phyloP scores from a whole-genome alignment of 2,888 invertebrate genomes.

The Chelonus formosanus region DNA sequence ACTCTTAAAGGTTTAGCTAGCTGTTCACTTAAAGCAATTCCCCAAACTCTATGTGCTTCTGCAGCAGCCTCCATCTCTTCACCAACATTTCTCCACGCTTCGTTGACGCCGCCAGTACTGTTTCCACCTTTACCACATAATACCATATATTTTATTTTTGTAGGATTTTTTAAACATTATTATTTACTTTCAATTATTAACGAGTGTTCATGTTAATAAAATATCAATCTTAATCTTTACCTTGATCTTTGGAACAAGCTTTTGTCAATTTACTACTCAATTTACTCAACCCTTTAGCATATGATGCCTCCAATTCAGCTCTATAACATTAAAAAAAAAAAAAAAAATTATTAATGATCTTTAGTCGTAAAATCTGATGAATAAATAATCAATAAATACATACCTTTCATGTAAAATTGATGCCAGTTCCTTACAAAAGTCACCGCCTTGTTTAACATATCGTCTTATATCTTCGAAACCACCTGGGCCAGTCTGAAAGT shows the following conservation, averaged over 20 bases:
- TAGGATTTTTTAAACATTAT: background rate
- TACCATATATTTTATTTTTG: background rate
- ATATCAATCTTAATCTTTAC: conserved; percentile 40
- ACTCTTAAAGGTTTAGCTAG: conserved; percentile 89
- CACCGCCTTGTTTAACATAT: conserved; percentile 93
- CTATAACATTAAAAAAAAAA: conserved; percentile 67
- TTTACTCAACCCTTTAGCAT: conserved; percentile 90
- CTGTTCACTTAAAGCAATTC: conserved; percentile 83
- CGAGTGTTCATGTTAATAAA: background rate
- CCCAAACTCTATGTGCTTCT: conserved; percentile 87
- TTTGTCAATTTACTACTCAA: conserved; percentile 85
- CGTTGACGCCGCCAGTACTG: conserved; percentile 80
- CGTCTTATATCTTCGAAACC: conserved; percentile 93
- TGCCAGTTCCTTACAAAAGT: conserved; percentile 92
- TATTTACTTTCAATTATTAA: background rate
- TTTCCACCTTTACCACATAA: conserved; percentile 67
- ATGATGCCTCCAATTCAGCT: conserved; percentile 89
- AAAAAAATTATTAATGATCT: no score
- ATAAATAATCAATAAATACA: conserved; percentile 28
- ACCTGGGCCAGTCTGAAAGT: conserved; percentile 82
- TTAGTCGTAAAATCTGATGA: no score
- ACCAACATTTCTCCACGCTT: conserved; percentile 91
- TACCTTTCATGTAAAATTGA: conserved; percentile 92
- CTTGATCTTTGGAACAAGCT: conserved; percentile 72
- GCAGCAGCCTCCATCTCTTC: conserved; percentile 92